Percentiles rank a stretch among this genome's conserved stretches.
These are phyloP conservation scores for Babyrousa celebensis DNA, from an alignment of 2,797 vertebrate species.

Conservation along the genomic window DNA sequence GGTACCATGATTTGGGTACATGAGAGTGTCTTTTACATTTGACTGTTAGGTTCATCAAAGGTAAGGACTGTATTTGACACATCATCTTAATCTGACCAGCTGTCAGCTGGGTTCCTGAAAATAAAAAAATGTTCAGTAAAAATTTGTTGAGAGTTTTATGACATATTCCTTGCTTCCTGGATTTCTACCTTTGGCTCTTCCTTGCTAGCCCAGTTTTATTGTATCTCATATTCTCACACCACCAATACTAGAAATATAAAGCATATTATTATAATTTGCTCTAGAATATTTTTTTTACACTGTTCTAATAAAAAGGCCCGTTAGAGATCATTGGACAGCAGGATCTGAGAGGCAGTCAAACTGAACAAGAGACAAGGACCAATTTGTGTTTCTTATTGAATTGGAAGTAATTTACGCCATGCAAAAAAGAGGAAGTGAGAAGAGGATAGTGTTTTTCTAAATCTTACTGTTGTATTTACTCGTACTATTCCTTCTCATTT, in stretches of 20 bases:
- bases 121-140: conserved; percentile 48
- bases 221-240: not conserved
- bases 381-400: not conserved
- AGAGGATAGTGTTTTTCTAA: not conserved
- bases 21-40: not conserved
- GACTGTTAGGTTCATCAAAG: conserved; percentile 27
- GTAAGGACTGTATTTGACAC: not conserved
- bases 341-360: conserved; percentile 3
- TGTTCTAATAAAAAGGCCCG: not conserved
- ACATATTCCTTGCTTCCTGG: conserved; percentile 31
- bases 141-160: conserved; percentile 21
- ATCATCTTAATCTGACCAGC: conserved; percentile 32
- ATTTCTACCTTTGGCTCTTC: conserved; percentile 30
- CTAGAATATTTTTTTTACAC: not conserved
- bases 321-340: not conserved
- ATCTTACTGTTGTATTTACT: conserved; percentile 23
- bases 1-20: conserved; percentile 42
- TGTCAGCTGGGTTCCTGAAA: not conserved
- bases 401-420: conserved; percentile 3
- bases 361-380: conserved; percentile 16
- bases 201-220: conserved; percentile 20
- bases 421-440: not conserved
- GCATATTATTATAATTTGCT: not conserved
- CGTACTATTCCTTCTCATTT: conserved; percentile 9
- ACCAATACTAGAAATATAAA: conserved; percentile 26